phyloP scores from a whole-genome alignment of 2,797 vertebrate species.

The Syncerus caffer region DNA sequence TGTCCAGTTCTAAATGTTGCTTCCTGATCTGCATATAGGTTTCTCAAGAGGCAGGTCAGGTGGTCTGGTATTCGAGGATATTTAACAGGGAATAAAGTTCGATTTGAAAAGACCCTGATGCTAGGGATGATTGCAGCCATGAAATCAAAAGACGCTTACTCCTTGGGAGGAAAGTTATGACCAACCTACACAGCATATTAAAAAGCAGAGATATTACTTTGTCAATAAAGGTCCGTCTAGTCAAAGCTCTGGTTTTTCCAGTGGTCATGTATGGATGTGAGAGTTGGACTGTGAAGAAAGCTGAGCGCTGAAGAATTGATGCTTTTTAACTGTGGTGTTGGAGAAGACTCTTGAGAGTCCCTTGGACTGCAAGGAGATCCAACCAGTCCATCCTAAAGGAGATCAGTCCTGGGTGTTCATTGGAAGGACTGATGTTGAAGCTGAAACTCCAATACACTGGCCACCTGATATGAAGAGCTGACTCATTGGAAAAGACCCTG shows the following conservation, averaged over 20 bases:
- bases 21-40: too few relatives aligned
- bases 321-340: neutral
- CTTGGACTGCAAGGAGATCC: neutral
- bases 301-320: fast-evolving
- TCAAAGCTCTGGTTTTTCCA: neutral
- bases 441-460: neutral
- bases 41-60: too few relatives aligned
- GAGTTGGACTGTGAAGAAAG: neutral
- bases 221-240: neutral
- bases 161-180: too few relatives aligned
- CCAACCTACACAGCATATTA: too few relatives aligned
- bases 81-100: slow-evolving; percentile 53
- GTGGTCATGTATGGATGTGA: neutral
- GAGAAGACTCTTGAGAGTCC: neutral
- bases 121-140: neutral
- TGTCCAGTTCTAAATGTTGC: too few relatives aligned
- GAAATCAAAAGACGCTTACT: too few relatives aligned
- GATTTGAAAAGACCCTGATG: neutral
- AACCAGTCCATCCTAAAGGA: neutral
- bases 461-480: neutral
- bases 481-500: neutral
- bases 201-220: neutral
- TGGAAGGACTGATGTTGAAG: neutral
- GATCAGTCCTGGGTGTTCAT: neutral
- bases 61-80: too few relatives aligned